These are phyloP conservation scores for Drosophila maculinotata DNA, from an alignment of 2,888 invertebrate species.

Conservation along the genomic window DNA sequence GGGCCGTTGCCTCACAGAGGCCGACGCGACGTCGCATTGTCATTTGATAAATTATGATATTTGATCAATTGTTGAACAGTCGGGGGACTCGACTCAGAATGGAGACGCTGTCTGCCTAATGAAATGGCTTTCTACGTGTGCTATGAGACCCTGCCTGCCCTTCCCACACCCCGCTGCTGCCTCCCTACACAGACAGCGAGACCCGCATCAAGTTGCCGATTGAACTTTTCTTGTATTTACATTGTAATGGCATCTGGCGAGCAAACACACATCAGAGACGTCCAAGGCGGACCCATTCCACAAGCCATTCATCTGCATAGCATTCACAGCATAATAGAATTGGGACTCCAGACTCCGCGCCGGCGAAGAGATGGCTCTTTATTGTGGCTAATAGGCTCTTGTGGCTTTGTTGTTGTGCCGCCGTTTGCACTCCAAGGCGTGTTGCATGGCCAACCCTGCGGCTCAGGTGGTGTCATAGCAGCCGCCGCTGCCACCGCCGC, in stretches of 20 bases:
- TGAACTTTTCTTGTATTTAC: constrained; percentile 78
- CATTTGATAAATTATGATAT: constrained; percentile 82
- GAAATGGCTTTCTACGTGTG: constrained; percentile 69
- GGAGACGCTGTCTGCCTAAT: constrained; percentile 51
- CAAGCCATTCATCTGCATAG: constrained; percentile 73
- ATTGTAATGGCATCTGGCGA: constrained; percentile 80
- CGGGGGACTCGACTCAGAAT: constrained; percentile 36
- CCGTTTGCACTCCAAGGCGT: constrained; percentile 64
- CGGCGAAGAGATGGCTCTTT: constrained; percentile 61
- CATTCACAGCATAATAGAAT: constrained; percentile 68
- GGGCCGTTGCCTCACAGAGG: constrained; percentile 67
- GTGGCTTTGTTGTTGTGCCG: constrained; percentile 74
- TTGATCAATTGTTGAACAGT: constrained; percentile 81
- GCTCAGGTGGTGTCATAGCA: constrained; percentile 37
- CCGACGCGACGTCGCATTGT: constrained; percentile 74
- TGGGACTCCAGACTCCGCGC: constrained; percentile 42
- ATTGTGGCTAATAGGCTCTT: constrained; percentile 78
- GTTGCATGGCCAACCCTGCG: constrained; percentile 28
- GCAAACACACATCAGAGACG: constrained; percentile 61
- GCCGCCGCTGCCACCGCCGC: constrained; percentile 14
- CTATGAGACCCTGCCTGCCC: constrained; percentile 15
- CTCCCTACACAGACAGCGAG: constrained; percentile 2
- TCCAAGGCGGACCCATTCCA: constrained; percentile 33
- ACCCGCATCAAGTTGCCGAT: constrained; percentile 73
- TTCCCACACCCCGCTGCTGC: background rate